Evolutionary conservation across 2,113 vertebrate genomes (phyloP).

Genomic region (Crotalus horridus): DNA sequence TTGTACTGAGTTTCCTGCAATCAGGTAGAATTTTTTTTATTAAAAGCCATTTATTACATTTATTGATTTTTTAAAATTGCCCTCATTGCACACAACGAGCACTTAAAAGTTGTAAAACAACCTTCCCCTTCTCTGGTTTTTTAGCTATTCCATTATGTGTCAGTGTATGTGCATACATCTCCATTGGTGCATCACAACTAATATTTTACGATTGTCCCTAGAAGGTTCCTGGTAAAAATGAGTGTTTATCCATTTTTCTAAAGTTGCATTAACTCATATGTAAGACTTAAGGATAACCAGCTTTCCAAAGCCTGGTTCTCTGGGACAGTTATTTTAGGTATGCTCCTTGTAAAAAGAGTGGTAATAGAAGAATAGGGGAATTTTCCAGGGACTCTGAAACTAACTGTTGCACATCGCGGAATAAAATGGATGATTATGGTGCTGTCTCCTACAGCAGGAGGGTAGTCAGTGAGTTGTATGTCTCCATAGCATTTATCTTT

Average conservation of each 20-base stretch:
- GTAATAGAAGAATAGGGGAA: background rate
- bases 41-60: conserved; percentile 30
- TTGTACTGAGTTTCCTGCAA: conserved; percentile 39
- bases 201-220: conserved; percentile 20
- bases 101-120: conserved; percentile 29
- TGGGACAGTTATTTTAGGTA: background rate
- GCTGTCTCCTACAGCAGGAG: background rate
- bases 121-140: background rate
- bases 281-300: background rate
- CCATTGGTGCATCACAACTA: conserved; percentile 1
- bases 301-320: background rate
- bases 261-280: background rate
- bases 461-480: background rate
- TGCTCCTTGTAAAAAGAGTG: background rate
- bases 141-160: conserved; percentile 10
- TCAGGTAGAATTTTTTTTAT: conserved; percentile 43
- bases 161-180: background rate
- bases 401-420: no score
- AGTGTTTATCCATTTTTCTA: background rate
- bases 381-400: background rate
- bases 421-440: no score
- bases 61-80: conserved; percentile 36
- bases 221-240: conserved; percentile 12
- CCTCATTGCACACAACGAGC: background rate
- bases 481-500: background rate